Evolutionary conservation across 2,888 invertebrate genomes (phyloP), one percentile per base, ranked within the genome.

Genomic region (Cryptophagus acutangulus): DNA sequence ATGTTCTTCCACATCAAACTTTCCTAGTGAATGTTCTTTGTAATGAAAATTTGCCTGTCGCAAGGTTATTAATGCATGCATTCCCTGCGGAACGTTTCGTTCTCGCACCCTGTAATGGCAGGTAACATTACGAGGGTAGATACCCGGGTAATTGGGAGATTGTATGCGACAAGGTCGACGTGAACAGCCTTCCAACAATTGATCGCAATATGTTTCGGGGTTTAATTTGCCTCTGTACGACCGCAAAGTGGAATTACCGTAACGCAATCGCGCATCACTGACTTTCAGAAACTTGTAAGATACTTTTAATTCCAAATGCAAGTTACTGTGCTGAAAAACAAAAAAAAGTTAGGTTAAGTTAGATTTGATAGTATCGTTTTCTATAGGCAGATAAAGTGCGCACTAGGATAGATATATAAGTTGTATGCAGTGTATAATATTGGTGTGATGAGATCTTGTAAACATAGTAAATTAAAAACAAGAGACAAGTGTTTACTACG

Each of bases 81-180:
- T 82, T 50, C 84, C 85, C 10, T 77, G 72, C 9, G 84, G 84
- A 49, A 75, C 71, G 49, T 72, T 70, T 36, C 61, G 57, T 50
- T 70, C 70, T 43, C 68, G 55, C 40, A 70, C 59, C 36, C 65
- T 59, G 54, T 70, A 71, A 46, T 64, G 62, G 51, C 69, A 70
- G 54, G 87, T 87, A 46, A 89, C 83, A 68, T 90, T 90, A 44
- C 89, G 74, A 3, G 90, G 90, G 70, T 91, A 92, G 51, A 88
- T 82, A 37, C 91, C 91, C 8, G 90, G 90, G 69, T 87, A 91
- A 75, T 92, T 92, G 8, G 91, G 92, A 15, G 89, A 89, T 70
- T 87, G 86, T 45, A 88, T 81, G 47, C 86, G 80, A 70, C 70
- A 70, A 5, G 63, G 59, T 18, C 67, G 69, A 43, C 79, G 75